A percentile compares a stretch with the other conserved stretches of the same genome.
Conservation (phyloP, 2,888 invertebrate genomes). For the Acanthococcus lagerstroemiae region DNA sequence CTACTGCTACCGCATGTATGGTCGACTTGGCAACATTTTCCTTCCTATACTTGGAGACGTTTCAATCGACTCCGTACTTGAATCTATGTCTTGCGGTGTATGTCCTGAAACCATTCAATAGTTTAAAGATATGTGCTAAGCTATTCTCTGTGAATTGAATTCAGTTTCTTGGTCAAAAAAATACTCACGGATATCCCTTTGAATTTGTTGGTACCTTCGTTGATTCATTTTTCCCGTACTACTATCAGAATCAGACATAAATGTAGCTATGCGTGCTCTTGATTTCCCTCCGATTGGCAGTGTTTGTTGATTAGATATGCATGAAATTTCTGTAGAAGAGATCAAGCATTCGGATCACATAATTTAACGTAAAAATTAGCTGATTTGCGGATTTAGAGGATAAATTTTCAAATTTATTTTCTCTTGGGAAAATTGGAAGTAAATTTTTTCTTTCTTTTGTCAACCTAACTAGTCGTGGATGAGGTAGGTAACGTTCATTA, state of each 20-base stretch:
- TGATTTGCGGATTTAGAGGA: too few relatives aligned
- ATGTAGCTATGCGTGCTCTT: conserved; percentile 3
- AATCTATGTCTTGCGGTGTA: conserved; percentile 19
- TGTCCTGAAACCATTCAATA: neutral
- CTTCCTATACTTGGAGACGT: conserved; percentile 19
- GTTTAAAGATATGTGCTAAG: neutral
- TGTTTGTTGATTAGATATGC: conserved; percentile 42
- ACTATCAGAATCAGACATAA: conserved; percentile 23
- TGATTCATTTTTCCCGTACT: conserved; percentile 20
- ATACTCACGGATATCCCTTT: conserved; percentile 4
- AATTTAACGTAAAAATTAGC: too few relatives aligned
- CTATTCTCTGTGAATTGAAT: neutral
- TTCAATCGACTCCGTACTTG: conserved; percentile 31
- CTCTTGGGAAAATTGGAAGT: too few relatives aligned
- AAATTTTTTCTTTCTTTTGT: too few relatives aligned
- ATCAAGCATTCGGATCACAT: too few relatives aligned
- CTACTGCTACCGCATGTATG: conserved; percentile 25
- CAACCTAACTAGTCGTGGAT: too few relatives aligned
- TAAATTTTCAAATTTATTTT: too few relatives aligned
- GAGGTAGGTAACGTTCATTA: neutral
- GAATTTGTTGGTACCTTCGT: conserved; percentile 18
- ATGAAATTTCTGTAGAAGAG: conserved; percentile 42
- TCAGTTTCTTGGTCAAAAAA: neutral
- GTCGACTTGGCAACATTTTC: conserved; percentile 18
- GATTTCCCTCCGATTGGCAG: conserved; percentile 37